Evolutionary conservation across 2,797 vertebrate species (phyloP).

Genomic region (Hypotaenidia philippensis): DNA sequence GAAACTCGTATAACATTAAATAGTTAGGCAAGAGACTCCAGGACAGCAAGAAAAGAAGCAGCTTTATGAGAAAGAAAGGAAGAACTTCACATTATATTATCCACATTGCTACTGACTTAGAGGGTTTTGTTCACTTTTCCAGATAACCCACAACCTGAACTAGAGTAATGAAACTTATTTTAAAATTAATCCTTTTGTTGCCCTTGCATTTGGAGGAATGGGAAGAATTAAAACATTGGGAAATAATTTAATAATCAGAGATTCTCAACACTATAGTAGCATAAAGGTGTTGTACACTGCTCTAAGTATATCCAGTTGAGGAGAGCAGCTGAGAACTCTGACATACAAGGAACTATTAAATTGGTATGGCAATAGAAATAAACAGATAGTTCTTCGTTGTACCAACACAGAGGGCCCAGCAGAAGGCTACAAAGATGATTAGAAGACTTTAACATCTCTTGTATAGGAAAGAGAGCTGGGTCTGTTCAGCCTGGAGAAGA

Average conservation of each 20-base stretch:
- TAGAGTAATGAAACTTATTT: background rate
- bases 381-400: background rate
- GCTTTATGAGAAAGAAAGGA: background rate
- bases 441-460: too few relatives aligned
- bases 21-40: background rate
- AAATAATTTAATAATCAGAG: conserved; percentile 8
- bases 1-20: background rate
- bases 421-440: background rate
- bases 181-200: background rate
- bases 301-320: background rate
- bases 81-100: background rate
- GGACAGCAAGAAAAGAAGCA: background rate
- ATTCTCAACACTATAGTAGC: background rate
- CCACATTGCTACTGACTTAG: background rate
- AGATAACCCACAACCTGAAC: background rate
- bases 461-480: too few relatives aligned
- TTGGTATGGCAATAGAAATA: background rate
- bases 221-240: background rate
- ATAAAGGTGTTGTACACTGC: background rate
- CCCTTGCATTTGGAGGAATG: background rate
- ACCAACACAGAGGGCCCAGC: background rate
- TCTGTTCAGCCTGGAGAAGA: too few relatives aligned
- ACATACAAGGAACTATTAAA: background rate
- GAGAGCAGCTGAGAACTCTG: background rate
- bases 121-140: background rate